Percentiles rank a stretch among this genome's conserved stretches.
phyloP scores from a whole-genome alignment of 2,888 invertebrate genomes.

The Hydraecia micacea region DNA sequence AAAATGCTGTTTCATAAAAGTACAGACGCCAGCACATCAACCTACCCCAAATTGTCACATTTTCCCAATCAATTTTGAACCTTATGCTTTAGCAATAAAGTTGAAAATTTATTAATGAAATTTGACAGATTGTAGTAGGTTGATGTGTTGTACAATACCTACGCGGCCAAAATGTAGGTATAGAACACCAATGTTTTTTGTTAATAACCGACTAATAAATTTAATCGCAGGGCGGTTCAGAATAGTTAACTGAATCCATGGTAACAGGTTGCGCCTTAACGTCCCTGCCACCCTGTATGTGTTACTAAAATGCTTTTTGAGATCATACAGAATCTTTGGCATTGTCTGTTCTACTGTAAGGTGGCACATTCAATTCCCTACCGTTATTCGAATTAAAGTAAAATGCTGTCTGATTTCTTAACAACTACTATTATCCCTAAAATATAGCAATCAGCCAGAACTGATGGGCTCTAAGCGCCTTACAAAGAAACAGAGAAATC shows the following conservation, averaged over 20 bases:
- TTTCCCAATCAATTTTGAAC: no score
- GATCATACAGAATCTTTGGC: slow-evolving; percentile 67
- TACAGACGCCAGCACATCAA: no score
- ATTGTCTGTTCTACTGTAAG: slow-evolving; percentile 60
- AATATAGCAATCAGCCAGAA: slow-evolving; percentile 57
- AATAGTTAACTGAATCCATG: background rate
- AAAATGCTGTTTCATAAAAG: background rate
- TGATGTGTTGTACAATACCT: no score
- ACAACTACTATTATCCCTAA: slow-evolving; percentile 33
- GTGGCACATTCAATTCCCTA: slow-evolving; percentile 67
- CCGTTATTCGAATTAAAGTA: slow-evolving; percentile 44
- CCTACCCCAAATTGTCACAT: no score
- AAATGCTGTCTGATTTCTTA: slow-evolving; percentile 60
- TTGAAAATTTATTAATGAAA: no score
- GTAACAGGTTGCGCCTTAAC: background rate
- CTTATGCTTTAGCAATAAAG: no score
- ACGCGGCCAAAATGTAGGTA: no score
- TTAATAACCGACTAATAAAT: background rate
- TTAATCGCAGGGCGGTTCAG: background rate
- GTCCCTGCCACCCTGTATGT: slow-evolving; percentile 2
- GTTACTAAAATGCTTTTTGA: slow-evolving; percentile 64
- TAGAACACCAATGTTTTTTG: background rate
- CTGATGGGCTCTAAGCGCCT: slow-evolving; percentile 46
- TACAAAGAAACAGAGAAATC: slow-evolving; percentile 24
- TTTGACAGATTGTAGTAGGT: no score